Evolutionary conservation across 2,113 vertebrate species (phyloP), one percentile per base, ranked within the genome.

Genomic region (Tachysurus vachellii): DNA sequence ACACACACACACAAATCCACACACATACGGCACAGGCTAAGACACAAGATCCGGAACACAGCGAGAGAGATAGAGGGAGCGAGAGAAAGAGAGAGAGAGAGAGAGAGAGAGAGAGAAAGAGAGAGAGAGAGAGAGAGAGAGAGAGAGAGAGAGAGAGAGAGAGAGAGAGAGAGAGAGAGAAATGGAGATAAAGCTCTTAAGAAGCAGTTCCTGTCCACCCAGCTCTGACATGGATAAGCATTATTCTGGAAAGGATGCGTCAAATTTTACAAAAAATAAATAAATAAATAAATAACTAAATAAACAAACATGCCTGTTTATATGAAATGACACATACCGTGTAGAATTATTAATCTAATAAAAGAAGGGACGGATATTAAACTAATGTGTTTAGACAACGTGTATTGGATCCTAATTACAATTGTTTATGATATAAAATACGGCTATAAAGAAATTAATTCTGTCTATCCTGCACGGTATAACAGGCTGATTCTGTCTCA

Each of bases 41-140:
- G 75, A 85, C 50, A 66, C 28, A 82, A 50, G 36, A n/a, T 61
- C 59, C 83, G 71, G 88, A 88, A 91, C 73, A 89, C 84, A 89
- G 90, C 84, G 86, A 42, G 71, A 54, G 86, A 75, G 54, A 44
- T n/a, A 66, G 76, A 88, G 80, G 19, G 80, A 87, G 87, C 84
- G 81, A 54, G 87, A n/a, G 87, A 71, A 50, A 42, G 44, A 68
- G 76, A 88, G 82, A 31, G 83, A 87, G 88, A 85, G 81, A 75
- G 61, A 87, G 81, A 88, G 57, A 88, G 83, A 44, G 86, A 42
- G 64, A 28, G 80, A 44, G 26, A 54, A 85, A n/a, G 87, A 71
- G 57, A 42, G 44, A 68, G 76, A 88, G 82, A 31, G 83, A 87
- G 88, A 85, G 81, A 75, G 61, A 87, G 79, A 88, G 57, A 88